Evolutionary conservation across 2,888 invertebrate species (phyloP).

Genomic region (Scaptomyza flava): DNA sequence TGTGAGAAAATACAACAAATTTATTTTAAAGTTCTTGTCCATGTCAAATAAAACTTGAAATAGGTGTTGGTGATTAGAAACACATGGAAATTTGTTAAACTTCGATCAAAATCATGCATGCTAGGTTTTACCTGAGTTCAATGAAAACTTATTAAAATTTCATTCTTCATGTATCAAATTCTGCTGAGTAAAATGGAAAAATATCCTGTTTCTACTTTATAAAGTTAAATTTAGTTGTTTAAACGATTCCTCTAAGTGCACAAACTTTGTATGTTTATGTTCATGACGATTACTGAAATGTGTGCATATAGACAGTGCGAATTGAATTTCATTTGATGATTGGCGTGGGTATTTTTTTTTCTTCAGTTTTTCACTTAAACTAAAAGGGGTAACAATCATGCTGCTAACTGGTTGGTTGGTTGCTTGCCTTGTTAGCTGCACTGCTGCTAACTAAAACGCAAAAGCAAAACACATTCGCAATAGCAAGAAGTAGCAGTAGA

Average conservation of each 20-base stretch:
- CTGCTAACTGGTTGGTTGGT: not conserved
- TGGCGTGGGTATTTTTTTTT: constrained; percentile 16
- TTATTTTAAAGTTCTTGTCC: too few relatives aligned
- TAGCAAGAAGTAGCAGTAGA: not conserved
- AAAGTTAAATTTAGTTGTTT: not conserved
- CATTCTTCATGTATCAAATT: too few relatives aligned
- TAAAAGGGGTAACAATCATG: constrained; percentile 46
- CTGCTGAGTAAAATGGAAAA: too few relatives aligned
- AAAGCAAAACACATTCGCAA: constrained; percentile 1
- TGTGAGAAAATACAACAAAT: not conserved
- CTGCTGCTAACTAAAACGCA: constrained; percentile 12
- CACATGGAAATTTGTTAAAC: too few relatives aligned
- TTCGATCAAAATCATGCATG: too few relatives aligned
- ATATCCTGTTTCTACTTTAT: too few relatives aligned
- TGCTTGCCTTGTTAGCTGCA: constrained; percentile 5
- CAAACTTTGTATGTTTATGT: not conserved
- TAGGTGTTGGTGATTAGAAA: too few relatives aligned
- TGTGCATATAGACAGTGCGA: constrained; percentile 13
- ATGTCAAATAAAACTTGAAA: too few relatives aligned
- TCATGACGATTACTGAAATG: constrained; percentile 1
- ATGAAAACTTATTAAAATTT: too few relatives aligned
- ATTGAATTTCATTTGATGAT: constrained; percentile 56
- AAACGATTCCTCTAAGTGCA: not conserved
- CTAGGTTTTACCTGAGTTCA: too few relatives aligned
- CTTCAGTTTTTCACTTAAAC: constrained; percentile 33